These are phyloP conservation scores for Notiomystis cincta DNA, from an alignment of 2,113 vertebrate genomes.

Conservation along the genomic window DNA sequence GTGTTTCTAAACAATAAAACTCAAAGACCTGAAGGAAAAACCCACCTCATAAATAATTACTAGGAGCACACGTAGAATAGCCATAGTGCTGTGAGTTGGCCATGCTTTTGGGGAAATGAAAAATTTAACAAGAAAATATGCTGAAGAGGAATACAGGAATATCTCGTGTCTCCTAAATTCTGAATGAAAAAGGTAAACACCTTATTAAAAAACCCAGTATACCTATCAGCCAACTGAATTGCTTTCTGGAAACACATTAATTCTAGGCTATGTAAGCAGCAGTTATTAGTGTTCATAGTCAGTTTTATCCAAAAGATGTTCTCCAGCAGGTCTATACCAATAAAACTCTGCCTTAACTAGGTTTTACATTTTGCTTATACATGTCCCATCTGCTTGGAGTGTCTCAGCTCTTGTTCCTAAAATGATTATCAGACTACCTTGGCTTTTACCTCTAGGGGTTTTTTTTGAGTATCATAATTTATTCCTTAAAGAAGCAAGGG, in stretches of 20 bases:
- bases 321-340: background rate
- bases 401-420: background rate
- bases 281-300: background rate
- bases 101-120: background rate
- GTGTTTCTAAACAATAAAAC: background rate
- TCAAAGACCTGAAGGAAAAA: background rate
- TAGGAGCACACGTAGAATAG: background rate
- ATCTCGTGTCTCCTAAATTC: background rate
- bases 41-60: background rate
- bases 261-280: background rate
- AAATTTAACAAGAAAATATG: background rate
- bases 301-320: background rate
- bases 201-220: background rate
- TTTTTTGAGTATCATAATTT: background rate
- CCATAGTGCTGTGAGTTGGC: background rate
- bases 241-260: background rate
- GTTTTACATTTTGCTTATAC: background rate
- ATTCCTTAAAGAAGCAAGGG: background rate
- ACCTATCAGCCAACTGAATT: background rate
- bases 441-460: background rate
- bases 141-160: background rate
- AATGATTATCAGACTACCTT: background rate
- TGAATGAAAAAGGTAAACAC: background rate
- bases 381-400: background rate
- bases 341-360: background rate